Evolutionary conservation across 2,797 vertebrate genomes (phyloP).

Genomic region (Galagoides demidoff): DNA sequence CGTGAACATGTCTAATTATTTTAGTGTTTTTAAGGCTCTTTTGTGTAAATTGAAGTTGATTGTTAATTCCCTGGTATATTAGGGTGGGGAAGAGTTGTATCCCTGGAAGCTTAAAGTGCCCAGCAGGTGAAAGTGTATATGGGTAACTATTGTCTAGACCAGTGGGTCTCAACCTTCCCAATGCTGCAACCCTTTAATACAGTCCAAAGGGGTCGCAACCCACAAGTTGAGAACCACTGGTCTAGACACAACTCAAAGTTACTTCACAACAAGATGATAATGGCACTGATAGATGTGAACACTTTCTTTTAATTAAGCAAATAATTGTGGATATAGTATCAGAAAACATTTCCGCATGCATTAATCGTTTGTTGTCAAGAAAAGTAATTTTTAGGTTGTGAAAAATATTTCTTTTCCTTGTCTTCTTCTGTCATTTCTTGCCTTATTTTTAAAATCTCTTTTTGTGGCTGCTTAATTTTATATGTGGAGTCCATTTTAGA

Average conservation of each 20-base stretch:
- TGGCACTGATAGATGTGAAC: not conserved
- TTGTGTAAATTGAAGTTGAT: constrained; percentile 60
- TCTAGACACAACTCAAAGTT: not conserved
- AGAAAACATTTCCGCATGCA: not conserved
- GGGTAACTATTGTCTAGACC: not conserved
- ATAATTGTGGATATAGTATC: not conserved
- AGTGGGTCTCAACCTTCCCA: no score
- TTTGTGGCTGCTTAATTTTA: not conserved
- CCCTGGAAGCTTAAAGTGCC: not conserved
- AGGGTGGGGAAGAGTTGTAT: not conserved
- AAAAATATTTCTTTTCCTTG: not conserved
- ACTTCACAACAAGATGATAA: not conserved
- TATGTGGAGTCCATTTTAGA: not conserved
- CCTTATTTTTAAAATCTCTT: not conserved
- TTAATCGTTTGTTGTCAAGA: not conserved
- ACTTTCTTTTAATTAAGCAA: constrained; percentile 2
- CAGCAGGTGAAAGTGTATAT: fast-evolving
- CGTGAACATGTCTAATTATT: constrained; percentile 76
- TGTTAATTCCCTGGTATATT: not conserved
- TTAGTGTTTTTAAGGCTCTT: constrained; percentile 76
- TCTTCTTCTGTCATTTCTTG: not conserved
- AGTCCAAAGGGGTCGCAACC: no score
- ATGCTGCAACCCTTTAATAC: no score
- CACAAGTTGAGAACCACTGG: not conserved
- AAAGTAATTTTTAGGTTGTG: not conserved